Evolutionary conservation across 1,140 invertebrate genomes (phyloP).

Genomic region (Danaus plexippus): DNA sequence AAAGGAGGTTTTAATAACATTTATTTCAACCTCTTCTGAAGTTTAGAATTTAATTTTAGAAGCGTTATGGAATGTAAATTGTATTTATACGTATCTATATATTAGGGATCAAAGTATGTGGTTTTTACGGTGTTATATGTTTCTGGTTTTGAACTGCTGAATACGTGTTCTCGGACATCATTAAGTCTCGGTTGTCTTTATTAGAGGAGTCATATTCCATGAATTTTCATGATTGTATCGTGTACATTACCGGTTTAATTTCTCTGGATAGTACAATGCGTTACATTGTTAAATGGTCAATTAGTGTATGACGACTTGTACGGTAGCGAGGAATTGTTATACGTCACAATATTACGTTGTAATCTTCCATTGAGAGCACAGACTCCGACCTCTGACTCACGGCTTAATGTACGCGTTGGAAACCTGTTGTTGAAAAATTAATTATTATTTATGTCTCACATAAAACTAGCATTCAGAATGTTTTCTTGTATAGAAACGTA

Average conservation of each 20-base stretch:
- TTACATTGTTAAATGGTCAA: constrained; percentile 14
- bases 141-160: background rate
- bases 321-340: constrained; percentile 9
- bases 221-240: constrained; percentile 12
- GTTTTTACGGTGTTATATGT: no score
- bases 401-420: constrained; percentile 15
- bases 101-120: no score
- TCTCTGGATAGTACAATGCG: constrained; percentile 3
- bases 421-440: constrained; percentile 11
- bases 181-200: constrained; percentile 1
- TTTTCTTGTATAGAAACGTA: no score
- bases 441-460: background rate
- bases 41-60: no score
- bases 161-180: background rate
- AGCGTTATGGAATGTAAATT: no score
- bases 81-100: background rate
- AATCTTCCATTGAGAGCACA: constrained; percentile 21
- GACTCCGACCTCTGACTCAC: constrained; percentile 23
- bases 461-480: no score
- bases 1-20: constrained; percentile 1
- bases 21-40: constrained; percentile 1
- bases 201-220: constrained; percentile 1
- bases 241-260: constrained; percentile 10
- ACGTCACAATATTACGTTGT: constrained; percentile 24
- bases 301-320: constrained; percentile 13